These are phyloP conservation scores for Crotophaga sulcirostris DNA, from an alignment of 2,113 vertebrate genomes.

Conservation along the genomic window DNA sequence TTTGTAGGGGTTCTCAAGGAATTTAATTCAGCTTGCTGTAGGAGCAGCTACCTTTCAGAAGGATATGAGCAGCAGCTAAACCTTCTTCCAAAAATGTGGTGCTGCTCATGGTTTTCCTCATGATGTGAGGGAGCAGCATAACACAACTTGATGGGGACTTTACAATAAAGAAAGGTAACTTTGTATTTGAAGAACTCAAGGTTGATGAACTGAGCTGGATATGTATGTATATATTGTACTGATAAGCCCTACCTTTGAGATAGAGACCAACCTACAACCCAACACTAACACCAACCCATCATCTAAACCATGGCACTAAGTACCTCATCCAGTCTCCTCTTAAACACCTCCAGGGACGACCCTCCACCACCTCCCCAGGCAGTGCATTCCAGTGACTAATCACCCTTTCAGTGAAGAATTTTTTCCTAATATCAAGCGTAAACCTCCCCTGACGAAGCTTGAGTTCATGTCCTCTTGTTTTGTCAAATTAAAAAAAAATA, in stretches of 20 bases:
- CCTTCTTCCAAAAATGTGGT: neutral
- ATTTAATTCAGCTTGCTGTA: neutral
- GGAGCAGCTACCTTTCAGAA: neutral
- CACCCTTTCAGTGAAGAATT: no score
- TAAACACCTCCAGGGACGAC: no score
- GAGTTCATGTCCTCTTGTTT: no score
- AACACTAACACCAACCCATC: no score
- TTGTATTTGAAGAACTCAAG: neutral
- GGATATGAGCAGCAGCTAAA: neutral
- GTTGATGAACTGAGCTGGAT: neutral
- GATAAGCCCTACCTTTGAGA: neutral
- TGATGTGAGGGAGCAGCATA: neutral
- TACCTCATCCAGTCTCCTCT: no score
- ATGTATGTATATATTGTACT: neutral
- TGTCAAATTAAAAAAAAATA: neutral
- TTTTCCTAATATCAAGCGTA: no score
- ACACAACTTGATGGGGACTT: neutral
- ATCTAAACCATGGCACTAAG: no score
- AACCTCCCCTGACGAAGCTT: no score
- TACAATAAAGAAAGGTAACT: neutral
- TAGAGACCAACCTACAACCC: no score
- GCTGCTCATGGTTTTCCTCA: neutral
- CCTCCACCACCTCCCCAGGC: no score
- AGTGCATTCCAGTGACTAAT: no score
- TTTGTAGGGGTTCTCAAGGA: neutral